Base-by-base conservation (phyloP, 2,113 vertebrate species). In the Bolborhynchus lineola region DNA sequence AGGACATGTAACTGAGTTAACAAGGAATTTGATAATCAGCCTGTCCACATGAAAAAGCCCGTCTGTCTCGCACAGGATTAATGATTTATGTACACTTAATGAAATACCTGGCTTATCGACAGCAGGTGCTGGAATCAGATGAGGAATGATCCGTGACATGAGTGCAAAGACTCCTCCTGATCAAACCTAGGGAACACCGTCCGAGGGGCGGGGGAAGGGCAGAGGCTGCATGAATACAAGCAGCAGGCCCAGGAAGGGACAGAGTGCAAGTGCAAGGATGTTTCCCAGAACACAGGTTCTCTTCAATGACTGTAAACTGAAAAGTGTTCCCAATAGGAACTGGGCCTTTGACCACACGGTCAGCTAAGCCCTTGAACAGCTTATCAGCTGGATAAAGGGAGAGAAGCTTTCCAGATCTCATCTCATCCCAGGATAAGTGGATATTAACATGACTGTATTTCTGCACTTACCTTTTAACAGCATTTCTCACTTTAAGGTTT, bases 301-400 rank as follows among this genome's bases (percentile, higher is more conserved):
- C 86, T 67, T 46, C 77, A 67, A 23, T 6, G 53, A 57, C 70
- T 49, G 41, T 7, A 70, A n/a, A 69, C 79, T 11, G 37, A 46
- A 20, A 46, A 83, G 78, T 2, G 31, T 6, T 80, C 68, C 4
- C 19, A 41, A 12, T 14, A 70, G 86, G 86, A 95, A 92, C 64
- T 33, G 74, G 80, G 94, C 68, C 92, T 90, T 76, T n/a, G 62
- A 71, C 46, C 74, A 31, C 76, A 74, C 2, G 0, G 77, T 41
- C 86, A 87, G 86, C 91, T 96, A 85, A 97, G 91, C 74, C 84
- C 64, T 29, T 64, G 81, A 92, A 86, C 80, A 92, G 92, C 91
- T 95, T 92, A 93, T 57, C 47, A 89, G 62, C 65, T 50, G 31
- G 91, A 93, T 86, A 63, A 83, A 63, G 77, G 63, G 52, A 80